Conservation (phyloP, 2,888 invertebrate species). For the Hoplodrina ambigua region DNA sequence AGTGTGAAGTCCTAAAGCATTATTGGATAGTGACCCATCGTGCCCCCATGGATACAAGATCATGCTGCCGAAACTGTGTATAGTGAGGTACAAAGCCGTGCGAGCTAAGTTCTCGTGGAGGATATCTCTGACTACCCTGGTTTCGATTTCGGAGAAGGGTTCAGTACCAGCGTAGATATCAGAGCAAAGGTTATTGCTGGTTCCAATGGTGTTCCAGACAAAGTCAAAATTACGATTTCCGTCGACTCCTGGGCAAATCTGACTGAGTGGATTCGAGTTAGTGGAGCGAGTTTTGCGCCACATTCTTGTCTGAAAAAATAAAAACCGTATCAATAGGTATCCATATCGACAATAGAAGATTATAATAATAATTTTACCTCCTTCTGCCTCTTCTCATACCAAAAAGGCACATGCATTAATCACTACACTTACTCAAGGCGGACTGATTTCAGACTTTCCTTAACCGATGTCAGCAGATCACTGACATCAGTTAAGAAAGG, state of each 20-base stretch:
- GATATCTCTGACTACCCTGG: slow-evolving; percentile 90
- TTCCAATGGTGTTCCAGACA: slow-evolving; percentile 92
- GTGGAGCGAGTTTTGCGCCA: slow-evolving; percentile 93
- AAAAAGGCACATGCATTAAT: too few species aligned
- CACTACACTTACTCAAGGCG: too few species aligned
- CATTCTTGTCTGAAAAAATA: slow-evolving; percentile 86
- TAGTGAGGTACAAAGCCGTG: slow-evolving; percentile 92
- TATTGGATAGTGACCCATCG: slow-evolving; percentile 85
- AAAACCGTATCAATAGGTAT: not conserved
- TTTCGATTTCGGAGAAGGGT: slow-evolving; percentile 93
- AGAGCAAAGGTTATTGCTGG: slow-evolving; percentile 89
- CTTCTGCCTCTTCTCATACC: too few species aligned
- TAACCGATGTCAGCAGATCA: too few species aligned
- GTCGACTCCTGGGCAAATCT: slow-evolving; percentile 92
- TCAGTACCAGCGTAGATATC: slow-evolving; percentile 91
- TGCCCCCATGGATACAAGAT: slow-evolving; percentile 93
- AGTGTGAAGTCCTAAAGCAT: slow-evolving; percentile 83
- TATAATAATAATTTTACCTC: too few species aligned
- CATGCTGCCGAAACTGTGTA: slow-evolving; percentile 94
- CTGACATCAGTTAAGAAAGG: too few species aligned
- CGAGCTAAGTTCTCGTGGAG: slow-evolving; percentile 85
- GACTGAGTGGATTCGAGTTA: slow-evolving; percentile 67
- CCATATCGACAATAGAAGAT: too few species aligned
- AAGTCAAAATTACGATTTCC: slow-evolving; percentile 94
- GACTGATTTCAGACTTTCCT: too few species aligned